Evolutionary conservation across 2,888 invertebrate genomes (phyloP).

Genomic region (Psococerastis gibbosa): DNA sequence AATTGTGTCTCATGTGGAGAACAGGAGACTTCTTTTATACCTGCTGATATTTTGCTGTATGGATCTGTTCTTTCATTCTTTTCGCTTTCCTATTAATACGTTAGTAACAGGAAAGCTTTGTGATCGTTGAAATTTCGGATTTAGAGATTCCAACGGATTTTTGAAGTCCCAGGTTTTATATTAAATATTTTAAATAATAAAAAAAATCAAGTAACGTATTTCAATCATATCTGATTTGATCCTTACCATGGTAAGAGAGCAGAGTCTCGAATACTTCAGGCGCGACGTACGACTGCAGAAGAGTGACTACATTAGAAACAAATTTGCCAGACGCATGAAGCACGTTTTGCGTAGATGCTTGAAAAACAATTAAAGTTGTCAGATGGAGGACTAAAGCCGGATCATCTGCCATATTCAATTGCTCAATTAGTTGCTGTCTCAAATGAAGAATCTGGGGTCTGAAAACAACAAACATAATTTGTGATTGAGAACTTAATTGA

Average conservation of each 20-base stretch:
- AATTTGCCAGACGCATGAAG: slow-evolving; percentile 87
- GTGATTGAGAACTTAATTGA: slow-evolving; percentile 1
- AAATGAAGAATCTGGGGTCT: slow-evolving; percentile 58
- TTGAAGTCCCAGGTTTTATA: no score
- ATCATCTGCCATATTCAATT: slow-evolving; percentile 53
- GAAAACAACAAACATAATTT: slow-evolving; percentile 23
- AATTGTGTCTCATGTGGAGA: slow-evolving; percentile 6
- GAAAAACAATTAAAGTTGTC: slow-evolving; percentile 58
- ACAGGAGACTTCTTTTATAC: slow-evolving; percentile 9
- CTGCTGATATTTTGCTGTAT: no score
- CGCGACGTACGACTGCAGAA: slow-evolving; percentile 48
- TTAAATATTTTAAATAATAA: no score
- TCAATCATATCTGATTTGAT: no score
- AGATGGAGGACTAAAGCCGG: slow-evolving; percentile 63
- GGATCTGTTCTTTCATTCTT: no score
- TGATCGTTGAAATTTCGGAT: no score
- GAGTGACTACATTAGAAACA: slow-evolving; percentile 59
- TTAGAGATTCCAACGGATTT: no score
- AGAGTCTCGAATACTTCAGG: slow-evolving; percentile 43
- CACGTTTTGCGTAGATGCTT: slow-evolving; percentile 58
- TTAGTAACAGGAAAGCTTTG: no score
- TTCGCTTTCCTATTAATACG: no score
- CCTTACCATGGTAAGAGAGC: slow-evolving; percentile 56
- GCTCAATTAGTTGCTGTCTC: slow-evolving; percentile 59
- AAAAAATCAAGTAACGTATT: no score